Evolutionary conservation across 2,797 vertebrate species (phyloP).

Genomic region (Numenius phaeopus): DNA sequence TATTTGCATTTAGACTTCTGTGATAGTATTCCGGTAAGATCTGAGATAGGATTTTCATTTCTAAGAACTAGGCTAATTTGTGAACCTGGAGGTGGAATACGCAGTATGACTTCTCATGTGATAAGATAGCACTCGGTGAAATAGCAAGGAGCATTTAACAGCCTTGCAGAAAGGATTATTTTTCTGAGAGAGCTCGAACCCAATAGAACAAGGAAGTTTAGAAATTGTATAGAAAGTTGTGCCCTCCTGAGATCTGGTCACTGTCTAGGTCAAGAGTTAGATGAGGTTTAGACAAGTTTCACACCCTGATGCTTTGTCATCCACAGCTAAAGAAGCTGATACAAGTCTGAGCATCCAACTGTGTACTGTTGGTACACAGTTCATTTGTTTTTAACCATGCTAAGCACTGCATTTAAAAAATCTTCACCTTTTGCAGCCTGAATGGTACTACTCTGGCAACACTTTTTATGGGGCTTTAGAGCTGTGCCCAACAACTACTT

Average conservation of each 20-base stretch:
- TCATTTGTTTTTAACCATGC: neutral
- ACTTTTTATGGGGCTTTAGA: neutral
- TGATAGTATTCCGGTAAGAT: neutral
- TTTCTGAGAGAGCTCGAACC: neutral
- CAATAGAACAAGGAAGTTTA: neutral
- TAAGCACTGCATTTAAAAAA: neutral
- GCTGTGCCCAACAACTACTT: neutral
- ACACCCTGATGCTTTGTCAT: neutral
- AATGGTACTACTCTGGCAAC: neutral
- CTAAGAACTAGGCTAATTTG: neutral
- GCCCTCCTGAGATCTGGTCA: neutral
- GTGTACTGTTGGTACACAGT: neutral
- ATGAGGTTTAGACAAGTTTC: neutral
- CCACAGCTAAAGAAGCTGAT: neutral
- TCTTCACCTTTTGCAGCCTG: neutral
- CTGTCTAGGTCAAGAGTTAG: neutral
- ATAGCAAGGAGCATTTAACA: neutral
- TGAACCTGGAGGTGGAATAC: neutral
- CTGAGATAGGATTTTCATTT: neutral
- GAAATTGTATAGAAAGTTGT: neutral
- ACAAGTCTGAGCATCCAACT: neutral
- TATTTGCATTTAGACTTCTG: neutral
- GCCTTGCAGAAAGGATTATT: neutral
- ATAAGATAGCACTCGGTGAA: neutral
- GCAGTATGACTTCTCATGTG: neutral